Percentiles rank a stretch among this genome's conserved stretches.
These are phyloP conservation scores for Rhynchonycteris naso DNA, from an alignment of 2,797 vertebrate genomes.

Conservation along the genomic window DNA sequence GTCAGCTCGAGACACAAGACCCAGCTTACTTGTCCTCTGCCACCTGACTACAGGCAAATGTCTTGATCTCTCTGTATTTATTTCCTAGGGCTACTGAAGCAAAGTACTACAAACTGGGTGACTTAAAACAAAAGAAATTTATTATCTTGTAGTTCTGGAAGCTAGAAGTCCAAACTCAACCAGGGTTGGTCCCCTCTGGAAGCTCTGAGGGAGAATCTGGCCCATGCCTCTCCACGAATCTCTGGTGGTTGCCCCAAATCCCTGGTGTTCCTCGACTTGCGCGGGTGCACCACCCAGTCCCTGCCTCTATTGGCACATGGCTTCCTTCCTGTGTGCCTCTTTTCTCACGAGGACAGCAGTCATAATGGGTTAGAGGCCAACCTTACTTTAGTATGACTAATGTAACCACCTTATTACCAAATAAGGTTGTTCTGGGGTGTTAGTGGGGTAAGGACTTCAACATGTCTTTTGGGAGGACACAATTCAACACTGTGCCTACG, in stretches of 20 bases:
- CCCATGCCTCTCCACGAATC: not conserved
- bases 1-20: not conserved
- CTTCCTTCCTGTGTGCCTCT: not conserved
- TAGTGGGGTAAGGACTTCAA: not conserved
- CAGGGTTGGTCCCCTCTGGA: not conserved
- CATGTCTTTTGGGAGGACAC: not conserved
- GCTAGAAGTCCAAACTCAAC: not conserved
- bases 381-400: not conserved
- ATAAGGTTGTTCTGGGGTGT: too few relatives aligned
- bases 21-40: fast-evolving
- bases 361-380: fast-evolving
- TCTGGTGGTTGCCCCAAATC: fast-evolving
- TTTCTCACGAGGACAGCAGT: not conserved
- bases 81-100: not conserved
- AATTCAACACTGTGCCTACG: not conserved
- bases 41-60: fast-evolving
- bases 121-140: not conserved
- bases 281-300: fast-evolving
- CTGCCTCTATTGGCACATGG: fast-evolving
- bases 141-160: not conserved
- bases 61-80: not conserved
- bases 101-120: not conserved
- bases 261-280: not conserved
- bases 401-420: not conserved
- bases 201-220: not conserved